phyloP scores from a whole-genome alignment of 2,888 invertebrate species.

The Chouioia cunea region DNA sequence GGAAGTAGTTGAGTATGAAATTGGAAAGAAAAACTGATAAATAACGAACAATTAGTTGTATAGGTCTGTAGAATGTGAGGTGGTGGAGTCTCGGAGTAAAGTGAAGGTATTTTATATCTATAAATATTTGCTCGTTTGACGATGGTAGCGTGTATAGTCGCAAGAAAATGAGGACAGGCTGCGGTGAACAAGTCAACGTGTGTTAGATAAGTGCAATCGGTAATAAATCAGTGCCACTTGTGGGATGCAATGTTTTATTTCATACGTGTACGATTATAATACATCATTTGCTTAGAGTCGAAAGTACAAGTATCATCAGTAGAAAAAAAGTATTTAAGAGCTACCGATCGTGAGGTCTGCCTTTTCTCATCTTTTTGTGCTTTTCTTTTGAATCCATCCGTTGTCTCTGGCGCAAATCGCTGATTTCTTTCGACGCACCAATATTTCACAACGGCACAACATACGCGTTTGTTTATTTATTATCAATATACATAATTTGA shows the following conservation, averaged over 20 bases:
- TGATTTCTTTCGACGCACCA: no score
- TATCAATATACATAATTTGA: no score
- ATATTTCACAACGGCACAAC: no score
- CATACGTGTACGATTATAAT: slow-evolving; percentile 33
- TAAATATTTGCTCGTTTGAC: slow-evolving; percentile 8
- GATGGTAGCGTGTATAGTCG: background rate
- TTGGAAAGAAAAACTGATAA: no score
- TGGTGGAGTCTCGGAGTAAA: no score
- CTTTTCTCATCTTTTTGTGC: background rate
- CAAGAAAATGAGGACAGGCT: background rate
- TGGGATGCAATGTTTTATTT: slow-evolving; percentile 44
- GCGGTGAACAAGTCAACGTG: background rate
- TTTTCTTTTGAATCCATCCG: background rate
- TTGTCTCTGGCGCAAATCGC: no score
- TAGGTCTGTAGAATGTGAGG: no score
- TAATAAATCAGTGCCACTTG: slow-evolving; percentile 41
- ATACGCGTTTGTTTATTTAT: no score
- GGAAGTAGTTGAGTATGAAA: no score
- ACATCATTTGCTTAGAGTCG: background rate
- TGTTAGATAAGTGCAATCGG: slow-evolving; percentile 1
- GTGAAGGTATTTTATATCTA: no score
- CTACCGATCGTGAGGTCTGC: slow-evolving; percentile 16
- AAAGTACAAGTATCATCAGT: slow-evolving; percentile 26
- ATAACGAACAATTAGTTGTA: no score
- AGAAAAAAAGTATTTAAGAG: slow-evolving; percentile 33